These are phyloP conservation scores for Balaeniceps rex DNA, from an alignment of 2,113 vertebrate genomes.

Conservation along the genomic window DNA sequence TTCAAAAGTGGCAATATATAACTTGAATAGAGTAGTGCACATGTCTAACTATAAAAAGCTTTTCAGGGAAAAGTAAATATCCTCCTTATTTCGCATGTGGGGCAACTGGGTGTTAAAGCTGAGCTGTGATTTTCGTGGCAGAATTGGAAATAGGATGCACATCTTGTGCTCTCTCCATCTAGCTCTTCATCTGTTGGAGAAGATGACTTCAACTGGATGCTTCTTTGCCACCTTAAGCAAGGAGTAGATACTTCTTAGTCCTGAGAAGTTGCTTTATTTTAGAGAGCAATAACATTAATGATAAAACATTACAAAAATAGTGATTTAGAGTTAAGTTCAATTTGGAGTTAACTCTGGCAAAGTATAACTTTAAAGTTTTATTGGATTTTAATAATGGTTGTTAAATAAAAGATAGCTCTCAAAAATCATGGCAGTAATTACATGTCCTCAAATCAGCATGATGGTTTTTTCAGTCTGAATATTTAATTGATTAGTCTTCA, in stretches of 20 bases:
- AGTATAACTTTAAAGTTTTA: neutral
- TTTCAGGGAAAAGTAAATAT: neutral
- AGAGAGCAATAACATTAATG: neutral
- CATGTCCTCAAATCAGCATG: neutral
- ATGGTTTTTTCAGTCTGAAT: neutral
- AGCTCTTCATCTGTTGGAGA: neutral
- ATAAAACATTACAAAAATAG: neutral
- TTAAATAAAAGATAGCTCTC: neutral
- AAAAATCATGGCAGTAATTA: neutral
- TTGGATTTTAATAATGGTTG: neutral
- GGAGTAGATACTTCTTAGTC: neutral
- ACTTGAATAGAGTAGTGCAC: neutral
- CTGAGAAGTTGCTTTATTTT: neutral
- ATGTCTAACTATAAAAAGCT: neutral
- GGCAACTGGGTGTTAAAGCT: neutral
- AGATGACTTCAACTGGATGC: accelerated
- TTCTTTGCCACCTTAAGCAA: neutral
- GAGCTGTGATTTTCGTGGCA: neutral
- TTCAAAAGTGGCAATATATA: neutral
- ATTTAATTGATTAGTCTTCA: neutral
- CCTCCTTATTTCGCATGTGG: neutral
- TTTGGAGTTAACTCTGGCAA: neutral
- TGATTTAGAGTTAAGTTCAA: neutral
- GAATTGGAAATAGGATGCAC: neutral
- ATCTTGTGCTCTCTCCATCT: neutral